These are phyloP conservation scores for Tromatobia lineatoria DNA, from an alignment of 2,888 invertebrate species.

Conservation along the genomic window DNA sequence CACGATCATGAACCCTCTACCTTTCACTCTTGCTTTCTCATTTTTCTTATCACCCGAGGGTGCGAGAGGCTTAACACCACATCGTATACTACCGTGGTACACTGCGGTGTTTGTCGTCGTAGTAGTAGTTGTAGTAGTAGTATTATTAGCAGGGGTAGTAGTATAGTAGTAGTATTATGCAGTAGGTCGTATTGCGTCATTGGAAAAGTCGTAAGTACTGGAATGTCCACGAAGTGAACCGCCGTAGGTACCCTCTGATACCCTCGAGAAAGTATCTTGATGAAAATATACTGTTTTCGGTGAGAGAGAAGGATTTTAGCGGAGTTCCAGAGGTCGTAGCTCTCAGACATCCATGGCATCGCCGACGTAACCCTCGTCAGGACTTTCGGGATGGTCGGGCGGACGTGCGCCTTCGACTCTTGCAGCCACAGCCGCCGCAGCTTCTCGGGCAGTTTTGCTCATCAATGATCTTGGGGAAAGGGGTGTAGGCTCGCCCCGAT, in stretches of 20 bases:
- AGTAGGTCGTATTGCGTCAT: constrained; percentile 14
- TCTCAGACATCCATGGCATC: constrained; percentile 86
- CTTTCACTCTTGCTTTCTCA: background rate
- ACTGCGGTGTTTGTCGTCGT: background rate
- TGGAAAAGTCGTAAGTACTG: constrained; percentile 18
- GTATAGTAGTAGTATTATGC: background rate
- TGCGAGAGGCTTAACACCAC: background rate
- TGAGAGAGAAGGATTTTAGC: constrained; percentile 14
- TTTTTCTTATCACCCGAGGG: constrained; percentile 5
- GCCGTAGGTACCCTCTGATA: background rate
- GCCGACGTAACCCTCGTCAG: constrained; percentile 95
- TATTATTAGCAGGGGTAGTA: background rate
- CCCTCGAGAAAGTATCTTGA: constrained; percentile 15
- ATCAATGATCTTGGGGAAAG: constrained; percentile 75
- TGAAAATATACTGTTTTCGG: constrained; percentile 9
- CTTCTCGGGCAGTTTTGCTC: constrained; percentile 85
- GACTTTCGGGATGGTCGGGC: constrained; percentile 89
- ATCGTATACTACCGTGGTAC: background rate
- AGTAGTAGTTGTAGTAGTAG: background rate
- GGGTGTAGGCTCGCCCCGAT: constrained; percentile 88
- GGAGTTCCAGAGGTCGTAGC: constrained; percentile 48
- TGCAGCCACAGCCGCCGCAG: constrained; percentile 87
- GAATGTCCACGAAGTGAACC: constrained; percentile 22
- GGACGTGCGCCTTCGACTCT: constrained; percentile 87
- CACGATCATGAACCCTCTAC: background rate